A percentile compares a stretch with the other conserved stretches of the same genome.
Evolutionary conservation across 1,140 invertebrate species (phyloP).

Genomic region (Megalonaias nervosa): DNA sequence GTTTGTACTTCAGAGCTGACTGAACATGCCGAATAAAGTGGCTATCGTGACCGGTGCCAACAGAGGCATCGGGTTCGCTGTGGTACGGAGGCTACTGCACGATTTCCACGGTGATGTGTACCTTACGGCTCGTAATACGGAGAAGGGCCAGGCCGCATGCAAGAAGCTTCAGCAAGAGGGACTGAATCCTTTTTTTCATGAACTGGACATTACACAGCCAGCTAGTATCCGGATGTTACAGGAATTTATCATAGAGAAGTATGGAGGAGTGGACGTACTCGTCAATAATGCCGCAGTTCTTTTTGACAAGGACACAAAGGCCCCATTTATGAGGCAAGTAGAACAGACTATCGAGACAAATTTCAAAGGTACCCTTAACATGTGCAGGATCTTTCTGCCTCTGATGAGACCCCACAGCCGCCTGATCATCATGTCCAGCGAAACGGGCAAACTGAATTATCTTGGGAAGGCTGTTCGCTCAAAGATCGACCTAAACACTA

Average conservation of each 20-base stretch:
- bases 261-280: constrained; percentile 85
- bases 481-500: constrained; percentile 20
- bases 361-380: constrained; percentile 32
- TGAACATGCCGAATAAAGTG: constrained; percentile 27
- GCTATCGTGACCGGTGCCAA: constrained; percentile 40
- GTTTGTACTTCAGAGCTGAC: too few species aligned
- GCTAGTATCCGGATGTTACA: constrained; percentile 76
- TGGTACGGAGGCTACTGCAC: constrained; percentile 24
- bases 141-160: constrained; percentile 76
- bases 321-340: constrained; percentile 22
- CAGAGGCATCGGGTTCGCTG: constrained; percentile 30
- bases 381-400: constrained; percentile 27
- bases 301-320: constrained; percentile 74
- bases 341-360: constrained; percentile 29
- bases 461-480: constrained; percentile 9
- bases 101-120: constrained; percentile 28
- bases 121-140: constrained; percentile 73
- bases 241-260: constrained; percentile 77
- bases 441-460: constrained; percentile 25
- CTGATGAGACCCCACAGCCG: constrained; percentile 31
- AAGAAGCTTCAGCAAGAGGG: constrained; percentile 73
- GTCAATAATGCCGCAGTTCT: constrained; percentile 91
- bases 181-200: constrained; percentile 78
- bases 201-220: constrained; percentile 78
- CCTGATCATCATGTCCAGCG: constrained; percentile 33